phyloP scores from a whole-genome alignment of 2,113 vertebrate species.

The Trinectes maculatus region DNA sequence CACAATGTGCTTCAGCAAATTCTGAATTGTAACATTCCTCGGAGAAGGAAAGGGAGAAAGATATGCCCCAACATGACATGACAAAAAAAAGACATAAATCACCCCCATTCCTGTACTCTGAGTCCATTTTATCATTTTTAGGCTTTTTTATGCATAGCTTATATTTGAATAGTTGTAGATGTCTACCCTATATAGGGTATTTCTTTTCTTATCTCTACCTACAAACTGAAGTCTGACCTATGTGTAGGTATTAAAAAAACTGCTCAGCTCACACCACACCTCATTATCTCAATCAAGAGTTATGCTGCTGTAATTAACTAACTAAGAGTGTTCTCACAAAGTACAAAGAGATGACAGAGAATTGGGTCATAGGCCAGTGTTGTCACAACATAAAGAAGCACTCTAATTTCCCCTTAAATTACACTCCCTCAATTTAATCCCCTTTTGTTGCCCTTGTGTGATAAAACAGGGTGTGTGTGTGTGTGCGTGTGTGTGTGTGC shows the following conservation, averaged over 20 bases:
- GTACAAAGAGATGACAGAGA: slow-evolving; percentile 25
- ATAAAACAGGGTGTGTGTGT: slow-evolving; percentile 1
- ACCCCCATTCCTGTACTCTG: too few species aligned
- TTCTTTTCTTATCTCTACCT: too few species aligned
- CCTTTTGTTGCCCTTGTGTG: slow-evolving; percentile 26
- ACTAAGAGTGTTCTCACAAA: slow-evolving; percentile 34
- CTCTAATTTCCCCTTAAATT: slow-evolving; percentile 46
- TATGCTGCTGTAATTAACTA: slow-evolving; percentile 49
- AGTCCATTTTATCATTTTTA: too few species aligned
- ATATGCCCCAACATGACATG: too few species aligned
- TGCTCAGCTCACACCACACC: neutral
- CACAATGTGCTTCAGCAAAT: too few species aligned
- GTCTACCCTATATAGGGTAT: too few species aligned
- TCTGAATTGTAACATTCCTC: too few species aligned
- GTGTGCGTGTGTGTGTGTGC: slow-evolving; percentile 6
- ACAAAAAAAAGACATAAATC: too few species aligned
- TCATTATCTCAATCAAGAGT: slow-evolving; percentile 15
- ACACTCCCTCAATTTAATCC: slow-evolving; percentile 52
- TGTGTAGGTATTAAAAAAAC: slow-evolving; percentile 1
- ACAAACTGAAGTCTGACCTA: too few species aligned
- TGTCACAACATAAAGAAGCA: slow-evolving; percentile 49
- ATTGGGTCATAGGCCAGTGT: slow-evolving; percentile 31
- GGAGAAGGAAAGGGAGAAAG: too few species aligned
- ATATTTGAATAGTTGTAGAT: too few species aligned
- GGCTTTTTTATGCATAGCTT: too few species aligned